phyloP scores from a whole-genome alignment of 2,888 invertebrate genomes.

The Coleophora flavipennella region DNA sequence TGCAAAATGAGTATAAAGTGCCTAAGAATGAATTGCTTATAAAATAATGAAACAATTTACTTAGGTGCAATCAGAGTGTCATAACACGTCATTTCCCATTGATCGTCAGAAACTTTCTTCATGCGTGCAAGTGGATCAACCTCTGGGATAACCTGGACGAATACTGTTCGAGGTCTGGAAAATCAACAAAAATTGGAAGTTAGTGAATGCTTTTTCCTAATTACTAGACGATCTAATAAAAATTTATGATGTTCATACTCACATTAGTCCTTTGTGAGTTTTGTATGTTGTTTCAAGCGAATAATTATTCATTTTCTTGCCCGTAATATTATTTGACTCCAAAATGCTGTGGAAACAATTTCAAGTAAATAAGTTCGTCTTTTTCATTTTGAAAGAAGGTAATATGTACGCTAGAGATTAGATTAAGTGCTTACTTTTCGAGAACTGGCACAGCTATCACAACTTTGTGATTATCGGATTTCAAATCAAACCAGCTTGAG shows the following conservation, averaged over 20 bases:
- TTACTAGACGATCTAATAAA: too few relatives aligned
- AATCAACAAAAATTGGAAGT: too few relatives aligned
- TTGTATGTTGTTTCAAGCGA: too few relatives aligned
- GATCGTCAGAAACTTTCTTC: not conserved
- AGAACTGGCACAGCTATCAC: not conserved
- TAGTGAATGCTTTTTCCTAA: too few relatives aligned
- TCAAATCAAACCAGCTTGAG: not conserved
- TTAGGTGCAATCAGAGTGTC: not conserved
- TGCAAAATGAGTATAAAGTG: too few relatives aligned
- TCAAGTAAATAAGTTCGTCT: not conserved
- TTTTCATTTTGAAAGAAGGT: not conserved
- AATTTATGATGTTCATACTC: too few relatives aligned
- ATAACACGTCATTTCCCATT: not conserved
- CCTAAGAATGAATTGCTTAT: too few relatives aligned
- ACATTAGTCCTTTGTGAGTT: too few relatives aligned
- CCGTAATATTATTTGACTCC: not conserved
- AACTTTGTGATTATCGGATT: not conserved
- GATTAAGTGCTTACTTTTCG: not conserved
- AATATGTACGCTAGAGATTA: not conserved
- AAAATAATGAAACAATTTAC: not conserved
- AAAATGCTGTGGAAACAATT: not conserved
- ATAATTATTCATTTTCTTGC: too few relatives aligned
- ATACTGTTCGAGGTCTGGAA: too few relatives aligned
- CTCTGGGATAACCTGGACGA: not conserved
- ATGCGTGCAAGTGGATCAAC: not conserved